phyloP scores from a whole-genome alignment of 1,140 invertebrate genomes.

The Camponotus pennsylvanicus region DNA sequence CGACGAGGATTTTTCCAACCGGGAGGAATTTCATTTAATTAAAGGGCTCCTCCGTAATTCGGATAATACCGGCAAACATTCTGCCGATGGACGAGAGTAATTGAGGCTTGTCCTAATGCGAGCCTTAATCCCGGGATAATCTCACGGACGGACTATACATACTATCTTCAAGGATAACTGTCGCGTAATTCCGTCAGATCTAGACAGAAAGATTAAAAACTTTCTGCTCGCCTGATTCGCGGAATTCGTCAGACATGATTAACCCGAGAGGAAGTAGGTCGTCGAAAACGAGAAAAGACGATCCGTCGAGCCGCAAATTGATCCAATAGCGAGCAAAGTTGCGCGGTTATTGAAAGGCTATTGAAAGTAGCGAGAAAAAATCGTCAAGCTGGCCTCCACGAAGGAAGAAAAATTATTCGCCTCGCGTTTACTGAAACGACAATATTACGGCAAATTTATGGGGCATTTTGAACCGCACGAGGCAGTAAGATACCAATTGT shows the following conservation, averaged over 20 bases:
- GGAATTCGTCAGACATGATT: slow-evolving; percentile 10
- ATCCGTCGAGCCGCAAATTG: not conserved
- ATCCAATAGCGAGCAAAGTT: not conserved
- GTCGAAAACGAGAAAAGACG: slow-evolving; percentile 10
- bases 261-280: not conserved
- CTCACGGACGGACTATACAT: slow-evolving; percentile 39
- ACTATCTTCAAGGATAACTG: slow-evolving; percentile 39
- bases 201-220: slow-evolving; percentile 52
- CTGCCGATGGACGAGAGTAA: slow-evolving; percentile 60
- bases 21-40: slow-evolving; percentile 63
- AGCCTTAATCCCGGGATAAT: slow-evolving; percentile 57
- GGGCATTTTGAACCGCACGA: not conserved
- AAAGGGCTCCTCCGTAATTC: slow-evolving; percentile 48
- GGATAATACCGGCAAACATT: slow-evolving; percentile 61
- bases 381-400: not conserved
- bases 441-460: slow-evolving; percentile 20
- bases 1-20: slow-evolving; percentile 38
- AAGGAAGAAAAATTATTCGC: slow-evolving; percentile 20
- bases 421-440: not conserved
- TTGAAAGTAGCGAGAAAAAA: not conserved
- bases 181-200: slow-evolving; percentile 42
- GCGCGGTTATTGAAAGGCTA: not conserved
- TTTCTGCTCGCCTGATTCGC: slow-evolving; percentile 16
- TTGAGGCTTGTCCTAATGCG: slow-evolving; percentile 56
- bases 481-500: slow-evolving; percentile 12